These are phyloP conservation scores for Trachelus stipa DNA, from an alignment of 2,888 invertebrate genomes.

Conservation along the genomic window DNA sequence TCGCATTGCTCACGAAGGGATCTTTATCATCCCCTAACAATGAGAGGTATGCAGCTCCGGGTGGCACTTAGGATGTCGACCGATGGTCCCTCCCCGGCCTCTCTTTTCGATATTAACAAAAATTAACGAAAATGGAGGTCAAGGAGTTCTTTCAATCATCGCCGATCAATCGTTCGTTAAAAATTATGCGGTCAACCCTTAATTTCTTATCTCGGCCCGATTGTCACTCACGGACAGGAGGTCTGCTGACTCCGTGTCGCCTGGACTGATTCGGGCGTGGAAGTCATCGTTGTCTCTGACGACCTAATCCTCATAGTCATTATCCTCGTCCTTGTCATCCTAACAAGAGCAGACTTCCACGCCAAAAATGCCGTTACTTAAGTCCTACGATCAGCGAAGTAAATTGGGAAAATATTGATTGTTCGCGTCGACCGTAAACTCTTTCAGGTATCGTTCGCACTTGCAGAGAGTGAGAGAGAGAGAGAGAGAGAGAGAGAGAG, in stretches of 20 bases:
- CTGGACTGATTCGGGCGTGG: constrained; percentile 62
- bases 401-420: constrained; percentile 60
- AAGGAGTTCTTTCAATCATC: background rate
- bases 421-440: constrained; percentile 55
- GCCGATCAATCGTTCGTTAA: background rate
- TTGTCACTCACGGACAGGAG: constrained; percentile 34
- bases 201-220: background rate
- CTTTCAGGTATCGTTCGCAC: constrained; percentile 52
- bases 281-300: constrained; percentile 41
- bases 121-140: background rate
- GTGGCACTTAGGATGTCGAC: constrained; percentile 65
- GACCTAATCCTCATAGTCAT: background rate
- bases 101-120: background rate
- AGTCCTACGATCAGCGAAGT: constrained; percentile 26
- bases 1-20: constrained; percentile 54
- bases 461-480: constrained; percentile 18
- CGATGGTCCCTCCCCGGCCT: constrained; percentile 1
- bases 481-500: constrained; percentile 15
- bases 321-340: background rate
- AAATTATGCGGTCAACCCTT: background rate
- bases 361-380: constrained; percentile 45
- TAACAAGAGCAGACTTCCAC: constrained; percentile 14
- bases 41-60: constrained; percentile 66
- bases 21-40: constrained; percentile 48
- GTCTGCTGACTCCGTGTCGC: constrained; percentile 65